A percentile compares a stretch with the other conserved stretches of the same genome.
phyloP scores from a whole-genome alignment of 2,113 vertebrate species.

The Bos indicus region DNA sequence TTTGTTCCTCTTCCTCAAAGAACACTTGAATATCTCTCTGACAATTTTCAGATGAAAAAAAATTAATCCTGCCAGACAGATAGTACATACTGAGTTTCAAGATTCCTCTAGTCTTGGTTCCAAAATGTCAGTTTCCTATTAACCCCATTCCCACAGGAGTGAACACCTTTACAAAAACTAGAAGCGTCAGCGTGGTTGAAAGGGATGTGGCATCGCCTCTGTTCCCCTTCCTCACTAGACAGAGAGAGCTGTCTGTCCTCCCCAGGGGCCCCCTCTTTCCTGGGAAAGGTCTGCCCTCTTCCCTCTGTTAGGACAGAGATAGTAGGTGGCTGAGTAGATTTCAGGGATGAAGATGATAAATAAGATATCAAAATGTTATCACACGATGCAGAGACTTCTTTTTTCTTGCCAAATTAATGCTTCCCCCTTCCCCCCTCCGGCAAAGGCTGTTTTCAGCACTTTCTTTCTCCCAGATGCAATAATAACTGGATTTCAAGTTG shows the following conservation, averaged over 20 bases:
- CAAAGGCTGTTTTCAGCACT: conserved; percentile 52
- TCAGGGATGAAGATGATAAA: conserved; percentile 53
- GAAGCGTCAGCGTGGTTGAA: neutral
- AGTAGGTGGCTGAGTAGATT: conserved; percentile 9
- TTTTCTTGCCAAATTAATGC: neutral
- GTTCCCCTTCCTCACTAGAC: neutral
- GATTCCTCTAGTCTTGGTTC: conserved; percentile 7
- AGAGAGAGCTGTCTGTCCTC: neutral
- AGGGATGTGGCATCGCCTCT: neutral
- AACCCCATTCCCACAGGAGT: conserved; percentile 15
- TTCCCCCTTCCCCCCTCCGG: neutral
- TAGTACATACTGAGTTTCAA: conserved; percentile 25
- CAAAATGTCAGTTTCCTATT: conserved; percentile 32
- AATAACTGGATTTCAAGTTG: conserved; percentile 46
- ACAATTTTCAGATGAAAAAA: conserved; percentile 51
- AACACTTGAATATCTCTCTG: conserved; percentile 6
- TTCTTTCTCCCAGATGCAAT: conserved; percentile 39
- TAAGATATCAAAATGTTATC: conserved; percentile 60
- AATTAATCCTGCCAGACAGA: neutral
- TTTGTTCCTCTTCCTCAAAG: conserved; percentile 14
- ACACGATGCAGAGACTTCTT: neutral
- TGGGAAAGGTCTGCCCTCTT: neutral
- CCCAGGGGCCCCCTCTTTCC: neutral
- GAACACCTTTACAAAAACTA: conserved; percentile 65
- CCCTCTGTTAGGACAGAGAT: neutral